Evolutionary conservation across 2,888 invertebrate genomes (phyloP), one percentile per base, ranked within the genome.

Genomic region (Tetranychus piercei): DNA sequence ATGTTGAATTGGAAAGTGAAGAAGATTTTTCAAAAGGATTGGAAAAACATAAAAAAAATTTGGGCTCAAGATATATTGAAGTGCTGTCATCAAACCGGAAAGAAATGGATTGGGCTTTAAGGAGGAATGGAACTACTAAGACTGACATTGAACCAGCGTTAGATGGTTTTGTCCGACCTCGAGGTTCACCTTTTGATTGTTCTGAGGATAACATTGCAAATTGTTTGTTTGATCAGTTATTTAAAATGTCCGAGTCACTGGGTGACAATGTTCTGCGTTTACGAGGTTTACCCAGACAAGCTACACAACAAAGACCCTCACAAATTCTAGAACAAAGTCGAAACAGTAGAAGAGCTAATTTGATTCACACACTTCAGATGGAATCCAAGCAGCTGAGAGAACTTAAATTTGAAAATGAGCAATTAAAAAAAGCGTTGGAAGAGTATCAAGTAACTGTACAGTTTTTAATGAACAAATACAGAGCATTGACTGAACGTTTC

Each of bases 161-260:
- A 45, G 79, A 81, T 81, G 87, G 88, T 84, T 86, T 93, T 79
- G 91, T 96, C 20, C 88, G 94, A 80, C 85, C 97, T 71, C 87
- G 96, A 77, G 96, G 96, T 73, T 85, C 97, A 79, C 97, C 96
- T 6, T 97, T 92, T 83, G 92, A 92, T 74, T 94, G 94, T 82
- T 92, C 92, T 0, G 94, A 93, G 81, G 93, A 94, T 82, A 94
- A 95, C 84, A 90, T 97, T 78, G 23, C 23, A 23, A 23, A 23
- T 23, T 23, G 23, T 23, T 23, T 23, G 2, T 23, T 23, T 23
- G 23, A 23, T 23, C 23, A 23, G 2, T 23, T 23, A 23, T 23
- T 23, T 23, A 23, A 23, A 23, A 23, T 23, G 23, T 23, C 23
- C 23, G 23, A 23, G 23, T 23, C 23, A 1, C 23, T 23, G 23